Evolutionary conservation across 2,888 invertebrate genomes (phyloP), one percentile per base, ranked within the genome.

Genomic region (Patella pellucida): DNA sequence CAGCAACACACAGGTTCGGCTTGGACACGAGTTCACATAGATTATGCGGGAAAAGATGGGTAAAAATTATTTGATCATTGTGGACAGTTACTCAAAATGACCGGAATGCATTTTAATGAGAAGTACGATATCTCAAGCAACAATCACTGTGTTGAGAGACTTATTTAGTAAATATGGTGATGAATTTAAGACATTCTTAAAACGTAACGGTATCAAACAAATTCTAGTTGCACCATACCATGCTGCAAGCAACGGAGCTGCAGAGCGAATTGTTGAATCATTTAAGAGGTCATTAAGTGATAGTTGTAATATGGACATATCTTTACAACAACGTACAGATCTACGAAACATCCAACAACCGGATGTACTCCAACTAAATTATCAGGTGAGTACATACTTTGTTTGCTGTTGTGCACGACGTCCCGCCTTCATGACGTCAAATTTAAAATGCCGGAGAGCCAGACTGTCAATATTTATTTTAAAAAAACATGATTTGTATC

Each of bases 41-140:
- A 92, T 80, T 91, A 89, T 83, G 88, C 89, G n/a, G 91, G 90
- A 14, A 89, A 88, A 52, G 69, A 87, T 54, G 85, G n/a, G 81
- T 12, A 77, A 74, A 12, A 83, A 80, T 78, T 81, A 87, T 31
- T 78, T 91, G 15, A 71, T 85, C 11, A 52, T 82, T 11, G 72
- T 83, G 2, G 83, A 86, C 69, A 80, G 83, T 2, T 69, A 83
- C 67, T 81, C 81, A 12, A 85, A 85, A 72, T 85, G 81, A 78
- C 73, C 79, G 4, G 82, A 83, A 41, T 79, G 79, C 15, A 16
- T 54, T n/a, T 7, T 15, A 2, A 54, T 69, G 69, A 14, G 31
- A 31, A 15, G 12, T 14, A 71, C 54, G 2, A 73, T 68, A 23
- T 54, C 54, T 2, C 52, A 68, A 31, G 52, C 15, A 15, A 76